A percentile compares a stretch with the other conserved stretches of the same genome.
phyloP scores from a whole-genome alignment of 2,113 vertebrate species.

The Smithornis capensis region DNA sequence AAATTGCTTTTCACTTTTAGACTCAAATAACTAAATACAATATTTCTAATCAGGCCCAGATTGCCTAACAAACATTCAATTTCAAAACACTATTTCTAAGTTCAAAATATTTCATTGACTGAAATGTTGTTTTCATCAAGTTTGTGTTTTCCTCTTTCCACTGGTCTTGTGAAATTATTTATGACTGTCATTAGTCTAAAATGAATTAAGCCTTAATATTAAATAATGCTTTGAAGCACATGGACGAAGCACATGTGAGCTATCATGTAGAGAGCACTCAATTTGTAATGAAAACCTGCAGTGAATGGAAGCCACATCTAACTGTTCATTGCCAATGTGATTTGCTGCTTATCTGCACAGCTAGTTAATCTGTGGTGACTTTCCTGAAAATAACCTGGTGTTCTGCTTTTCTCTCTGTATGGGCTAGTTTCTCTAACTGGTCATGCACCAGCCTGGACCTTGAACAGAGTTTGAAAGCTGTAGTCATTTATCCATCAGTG shows the following conservation, averaged over 20 bases:
- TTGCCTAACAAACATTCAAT: not conserved
- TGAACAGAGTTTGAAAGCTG: not conserved
- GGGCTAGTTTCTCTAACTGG: not conserved
- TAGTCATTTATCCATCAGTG: not conserved
- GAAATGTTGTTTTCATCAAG: not conserved
- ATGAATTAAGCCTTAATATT: not conserved
- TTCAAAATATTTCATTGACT: slow-evolving; percentile 7
- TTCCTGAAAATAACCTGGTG: not conserved
- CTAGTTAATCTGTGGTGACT: not conserved
- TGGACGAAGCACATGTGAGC: not conserved
- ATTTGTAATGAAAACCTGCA: not conserved
- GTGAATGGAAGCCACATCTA: not conserved
- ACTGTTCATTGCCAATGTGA: not conserved
- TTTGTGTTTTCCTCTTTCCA: not conserved
- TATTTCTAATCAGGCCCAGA: not conserved
- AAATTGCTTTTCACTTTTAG: slow-evolving; percentile 20
- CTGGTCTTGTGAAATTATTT: not conserved
- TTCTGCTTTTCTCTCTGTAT: not conserved
- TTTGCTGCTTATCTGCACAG: not conserved
- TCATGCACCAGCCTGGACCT: not conserved
- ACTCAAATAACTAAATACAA: not conserved
- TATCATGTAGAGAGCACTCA: not conserved
- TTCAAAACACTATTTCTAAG: not conserved
- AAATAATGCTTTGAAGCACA: not conserved
- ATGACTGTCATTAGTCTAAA: not conserved